Evolutionary conservation across 2,888 invertebrate genomes (phyloP).

Genomic region (Pedicia rivosa): DNA sequence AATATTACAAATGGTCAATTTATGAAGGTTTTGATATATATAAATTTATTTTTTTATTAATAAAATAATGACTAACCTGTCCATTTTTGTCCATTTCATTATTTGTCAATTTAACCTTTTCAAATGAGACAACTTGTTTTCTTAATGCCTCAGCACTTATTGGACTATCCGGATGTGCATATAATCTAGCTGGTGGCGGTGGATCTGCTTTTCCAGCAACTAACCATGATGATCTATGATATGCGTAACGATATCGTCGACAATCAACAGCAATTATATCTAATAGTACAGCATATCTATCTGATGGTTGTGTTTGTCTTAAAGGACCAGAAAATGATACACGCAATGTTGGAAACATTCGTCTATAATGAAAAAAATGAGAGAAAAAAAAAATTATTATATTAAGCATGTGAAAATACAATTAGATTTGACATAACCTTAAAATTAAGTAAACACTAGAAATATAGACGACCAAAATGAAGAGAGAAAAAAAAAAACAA

Average conservation of each 20-base stretch:
- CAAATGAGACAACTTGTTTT: conserved; percentile 95
- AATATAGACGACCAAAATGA: conserved; percentile 1
- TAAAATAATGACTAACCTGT: too few relatives aligned
- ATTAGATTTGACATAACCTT: too few relatives aligned
- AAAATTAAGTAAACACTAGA: too few relatives aligned
- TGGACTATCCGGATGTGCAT: conserved; percentile 94
- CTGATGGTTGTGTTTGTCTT: conserved; percentile 49
- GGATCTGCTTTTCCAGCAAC: conserved; percentile 98
- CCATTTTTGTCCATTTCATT: conserved; percentile 95
- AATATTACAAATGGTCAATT: too few relatives aligned
- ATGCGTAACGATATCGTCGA: conserved; percentile 93
- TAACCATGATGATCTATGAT: conserved; percentile 95
- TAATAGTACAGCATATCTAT: conserved; percentile 82
- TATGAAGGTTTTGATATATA: too few relatives aligned
- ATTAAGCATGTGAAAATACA: too few relatives aligned
- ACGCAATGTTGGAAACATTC: conserved; percentile 96
- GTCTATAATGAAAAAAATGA: conserved; percentile 39
- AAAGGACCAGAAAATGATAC: conserved; percentile 70
- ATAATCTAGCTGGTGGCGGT: conserved; percentile 81
- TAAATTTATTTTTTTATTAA: too few relatives aligned
- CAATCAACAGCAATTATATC: conserved; percentile 96
- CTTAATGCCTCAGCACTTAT: conserved; percentile 88
- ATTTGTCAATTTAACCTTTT: conserved; percentile 96
- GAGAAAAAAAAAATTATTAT: conserved; percentile 10
- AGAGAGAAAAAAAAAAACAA: too few relatives aligned